These are phyloP conservation scores for Alauda arvensis DNA, from an alignment of 2,797 vertebrate genomes.

Conservation along the genomic window DNA sequence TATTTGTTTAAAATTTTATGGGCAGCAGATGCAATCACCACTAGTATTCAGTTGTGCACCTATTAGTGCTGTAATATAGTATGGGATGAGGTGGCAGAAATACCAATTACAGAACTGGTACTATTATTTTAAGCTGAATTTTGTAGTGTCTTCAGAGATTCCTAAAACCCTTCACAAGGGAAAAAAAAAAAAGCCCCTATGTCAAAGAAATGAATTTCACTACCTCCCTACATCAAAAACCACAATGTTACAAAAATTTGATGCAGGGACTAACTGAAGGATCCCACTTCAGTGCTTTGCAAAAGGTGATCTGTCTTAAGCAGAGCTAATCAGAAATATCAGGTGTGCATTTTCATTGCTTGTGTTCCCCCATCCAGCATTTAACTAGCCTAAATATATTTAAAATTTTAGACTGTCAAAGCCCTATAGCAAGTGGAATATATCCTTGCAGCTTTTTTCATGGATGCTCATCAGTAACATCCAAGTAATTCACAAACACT, in stretches of 20 bases:
- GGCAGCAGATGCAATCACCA: background rate
- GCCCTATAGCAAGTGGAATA: background rate
- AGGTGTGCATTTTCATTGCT: background rate
- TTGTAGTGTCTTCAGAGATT: background rate
- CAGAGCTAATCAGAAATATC: background rate
- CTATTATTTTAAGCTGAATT: background rate
- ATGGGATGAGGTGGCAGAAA: background rate
- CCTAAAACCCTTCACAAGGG: background rate
- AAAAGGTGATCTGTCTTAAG: background rate
- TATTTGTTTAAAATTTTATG: background rate
- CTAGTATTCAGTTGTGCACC: background rate
- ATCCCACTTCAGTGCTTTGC: background rate
- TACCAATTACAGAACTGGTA: fast-evolving
- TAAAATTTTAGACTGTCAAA: background rate
- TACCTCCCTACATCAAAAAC: background rate
- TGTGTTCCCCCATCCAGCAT: background rate
- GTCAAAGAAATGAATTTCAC: background rate
- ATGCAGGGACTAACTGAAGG: background rate
- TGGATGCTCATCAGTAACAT: background rate
- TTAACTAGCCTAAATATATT: background rate
- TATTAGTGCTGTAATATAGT: background rate
- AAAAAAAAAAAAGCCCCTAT: background rate
- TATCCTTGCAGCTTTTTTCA: background rate
- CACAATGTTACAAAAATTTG: background rate
- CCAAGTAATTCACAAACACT: background rate